Conservation (phyloP, 1,140 invertebrate genomes). For the Himalopsyche phryganea region DNA sequence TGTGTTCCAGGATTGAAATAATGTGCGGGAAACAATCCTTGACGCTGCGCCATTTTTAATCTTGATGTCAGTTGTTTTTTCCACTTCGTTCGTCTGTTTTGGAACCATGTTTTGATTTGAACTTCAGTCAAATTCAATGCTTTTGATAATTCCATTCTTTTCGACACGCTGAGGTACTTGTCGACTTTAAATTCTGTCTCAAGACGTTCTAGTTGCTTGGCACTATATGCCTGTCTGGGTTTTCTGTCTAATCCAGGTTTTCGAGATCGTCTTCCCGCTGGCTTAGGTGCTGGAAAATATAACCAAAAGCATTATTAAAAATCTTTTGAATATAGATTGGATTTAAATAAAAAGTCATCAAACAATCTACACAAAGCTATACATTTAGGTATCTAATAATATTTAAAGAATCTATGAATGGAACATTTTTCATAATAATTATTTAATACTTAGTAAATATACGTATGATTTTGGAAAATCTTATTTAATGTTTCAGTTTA, state of each 20-base stretch:
- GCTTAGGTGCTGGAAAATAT: slow-evolving; percentile 65
- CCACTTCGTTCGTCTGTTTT: slow-evolving; percentile 93
- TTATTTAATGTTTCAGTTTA: too few relatives aligned
- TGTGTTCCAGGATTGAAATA: slow-evolving; percentile 62
- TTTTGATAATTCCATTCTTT: slow-evolving; percentile 89
- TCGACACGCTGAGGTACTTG: slow-evolving; percentile 93
- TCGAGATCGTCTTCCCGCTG: slow-evolving; percentile 70
- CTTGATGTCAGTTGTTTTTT: slow-evolving; percentile 90
- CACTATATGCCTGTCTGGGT: slow-evolving; percentile 92
- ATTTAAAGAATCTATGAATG: neutral
- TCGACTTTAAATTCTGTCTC: slow-evolving; percentile 93
- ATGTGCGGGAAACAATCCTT: slow-evolving; percentile 69
- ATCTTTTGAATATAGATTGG: neutral
- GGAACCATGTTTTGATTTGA: slow-evolving; percentile 97
- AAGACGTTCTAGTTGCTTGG: slow-evolving; percentile 84
- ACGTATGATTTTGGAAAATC: neutral
- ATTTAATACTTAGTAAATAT: neutral
- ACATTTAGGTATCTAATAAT: neutral
- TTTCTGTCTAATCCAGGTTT: slow-evolving; percentile 87
- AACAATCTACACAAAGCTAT: neutral
- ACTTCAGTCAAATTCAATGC: slow-evolving; percentile 86
- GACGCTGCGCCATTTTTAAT: slow-evolving; percentile 82
- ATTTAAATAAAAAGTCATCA: neutral
- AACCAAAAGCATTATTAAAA: neutral
- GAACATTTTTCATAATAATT: neutral